Evolutionary conservation across 1,140 invertebrate species (phyloP).

Genomic region (Muscidifurax raptorellus): DNA sequence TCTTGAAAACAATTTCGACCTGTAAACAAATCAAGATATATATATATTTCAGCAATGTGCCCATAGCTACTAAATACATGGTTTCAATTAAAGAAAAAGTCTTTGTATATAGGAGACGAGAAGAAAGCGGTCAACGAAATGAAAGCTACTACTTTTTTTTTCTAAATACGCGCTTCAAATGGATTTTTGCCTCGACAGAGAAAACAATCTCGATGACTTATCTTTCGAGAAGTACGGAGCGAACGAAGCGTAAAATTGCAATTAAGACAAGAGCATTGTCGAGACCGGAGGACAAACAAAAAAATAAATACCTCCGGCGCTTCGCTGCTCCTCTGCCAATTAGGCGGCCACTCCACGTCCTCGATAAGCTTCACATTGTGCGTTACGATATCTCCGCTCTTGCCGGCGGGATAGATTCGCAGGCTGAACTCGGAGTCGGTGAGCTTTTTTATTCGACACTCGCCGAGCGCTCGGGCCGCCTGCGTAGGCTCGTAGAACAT

Average conservation of each 20-base stretch:
- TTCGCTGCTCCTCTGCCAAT: conserved; percentile 62
- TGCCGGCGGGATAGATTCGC: not conserved
- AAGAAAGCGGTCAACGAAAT: no score
- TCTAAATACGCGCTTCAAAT: no score
- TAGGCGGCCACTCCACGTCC: conserved; percentile 70
- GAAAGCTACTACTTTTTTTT: no score
- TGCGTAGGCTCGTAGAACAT: not conserved
- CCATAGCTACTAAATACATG: no score
- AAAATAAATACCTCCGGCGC: conserved; percentile 60
- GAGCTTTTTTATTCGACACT: conserved; percentile 24
- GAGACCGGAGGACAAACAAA: not conserved
- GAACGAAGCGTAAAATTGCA: not conserved
- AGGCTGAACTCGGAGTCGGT: not conserved
- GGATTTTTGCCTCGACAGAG: no score
- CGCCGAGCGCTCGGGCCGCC: not conserved
- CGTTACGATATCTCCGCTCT: conserved; percentile 53
- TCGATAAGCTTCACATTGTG: conserved; percentile 65
- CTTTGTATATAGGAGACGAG: no score
- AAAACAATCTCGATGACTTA: no score
- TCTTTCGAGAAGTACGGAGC: not conserved
- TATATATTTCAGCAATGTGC: no score
- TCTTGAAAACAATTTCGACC: conserved; percentile 67
- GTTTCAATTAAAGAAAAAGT: no score
- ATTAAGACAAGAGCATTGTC: conserved; percentile 7
- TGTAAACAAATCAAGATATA: conserved; percentile 50